Conservation (phyloP, 2,888 invertebrate genomes). For the Drepana falcataria region DNA sequence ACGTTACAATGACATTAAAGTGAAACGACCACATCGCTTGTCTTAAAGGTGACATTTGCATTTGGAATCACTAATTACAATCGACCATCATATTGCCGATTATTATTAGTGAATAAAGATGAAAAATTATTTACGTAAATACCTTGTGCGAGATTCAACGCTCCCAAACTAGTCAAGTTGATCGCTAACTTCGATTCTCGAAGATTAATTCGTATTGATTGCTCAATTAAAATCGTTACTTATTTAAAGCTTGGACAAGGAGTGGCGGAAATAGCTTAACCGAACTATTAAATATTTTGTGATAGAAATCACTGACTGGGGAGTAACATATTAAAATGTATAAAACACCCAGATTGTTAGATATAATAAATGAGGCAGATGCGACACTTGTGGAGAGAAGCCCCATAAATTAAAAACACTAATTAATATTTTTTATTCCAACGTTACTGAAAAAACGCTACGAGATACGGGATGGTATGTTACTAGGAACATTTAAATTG, state of each 20-base stretch:
- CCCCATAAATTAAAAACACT: no score
- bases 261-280: neutral
- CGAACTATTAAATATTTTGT: no score
- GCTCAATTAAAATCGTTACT: neutral
- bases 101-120: constrained; percentile 10
- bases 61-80: constrained; percentile 45
- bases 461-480: no score
- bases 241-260: neutral
- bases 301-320: no score
- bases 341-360: no score
- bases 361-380: no score
- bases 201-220: neutral
- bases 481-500: no score
- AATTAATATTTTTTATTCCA: no score
- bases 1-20: constrained; percentile 11
- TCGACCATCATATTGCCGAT: constrained; percentile 34
- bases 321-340: no score
- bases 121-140: constrained; percentile 3
- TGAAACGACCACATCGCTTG: constrained; percentile 38
- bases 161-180: neutral
- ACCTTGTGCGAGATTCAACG: neutral
- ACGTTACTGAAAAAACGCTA: no score
- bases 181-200: neutral
- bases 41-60: constrained; percentile 47
- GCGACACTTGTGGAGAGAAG: no score